Percentiles rank a stretch among this genome's conserved stretches.
Conservation (phyloP, 2,888 invertebrate genomes). For the Melanostoma scalare region DNA sequence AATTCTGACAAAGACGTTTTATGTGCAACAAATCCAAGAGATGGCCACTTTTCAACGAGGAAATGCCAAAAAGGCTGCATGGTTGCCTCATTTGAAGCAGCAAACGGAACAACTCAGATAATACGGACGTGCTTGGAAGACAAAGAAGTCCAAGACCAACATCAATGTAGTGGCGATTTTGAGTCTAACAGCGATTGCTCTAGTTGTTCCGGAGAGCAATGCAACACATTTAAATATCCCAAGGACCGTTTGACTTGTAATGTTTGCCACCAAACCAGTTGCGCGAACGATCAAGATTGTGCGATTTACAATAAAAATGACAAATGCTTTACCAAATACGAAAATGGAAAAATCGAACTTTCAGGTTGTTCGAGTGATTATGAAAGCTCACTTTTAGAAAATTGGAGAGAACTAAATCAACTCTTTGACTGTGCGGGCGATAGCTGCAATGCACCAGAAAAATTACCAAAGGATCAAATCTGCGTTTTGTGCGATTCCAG, state of each 20-base stretch:
- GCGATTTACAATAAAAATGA: conserved; percentile 75
- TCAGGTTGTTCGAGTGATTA: conserved; percentile 78
- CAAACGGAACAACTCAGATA: conserved; percentile 68
- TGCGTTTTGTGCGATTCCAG: conserved; percentile 79
- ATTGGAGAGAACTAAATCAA: conserved; percentile 76
- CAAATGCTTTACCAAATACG: conserved; percentile 78
- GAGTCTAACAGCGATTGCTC: conserved; percentile 74
- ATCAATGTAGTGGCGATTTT: conserved; percentile 73
- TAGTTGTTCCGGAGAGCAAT: conserved; percentile 71
- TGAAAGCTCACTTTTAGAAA: conserved; percentile 74
- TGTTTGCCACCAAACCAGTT: conserved; percentile 75
- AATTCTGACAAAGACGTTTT: conserved; percentile 74
- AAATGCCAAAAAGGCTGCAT: conserved; percentile 78
- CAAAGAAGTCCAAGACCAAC: conserved; percentile 76
- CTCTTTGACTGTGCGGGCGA: conserved; percentile 75
- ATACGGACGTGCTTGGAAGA: conserved; percentile 80
- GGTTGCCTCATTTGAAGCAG: conserved; percentile 75
- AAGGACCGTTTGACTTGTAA: conserved; percentile 77
- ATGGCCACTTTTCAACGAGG: conserved; percentile 70
- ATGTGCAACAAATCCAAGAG: conserved; percentile 75
- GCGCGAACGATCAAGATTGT: conserved; percentile 74
- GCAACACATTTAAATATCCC: conserved; percentile 78
- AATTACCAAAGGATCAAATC: conserved; percentile 74
- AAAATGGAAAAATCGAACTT: conserved; percentile 72
- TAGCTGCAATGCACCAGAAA: conserved; percentile 76